phyloP scores from a whole-genome alignment of 2,113 vertebrate genomes.

The Halcyon malimbica region DNA sequence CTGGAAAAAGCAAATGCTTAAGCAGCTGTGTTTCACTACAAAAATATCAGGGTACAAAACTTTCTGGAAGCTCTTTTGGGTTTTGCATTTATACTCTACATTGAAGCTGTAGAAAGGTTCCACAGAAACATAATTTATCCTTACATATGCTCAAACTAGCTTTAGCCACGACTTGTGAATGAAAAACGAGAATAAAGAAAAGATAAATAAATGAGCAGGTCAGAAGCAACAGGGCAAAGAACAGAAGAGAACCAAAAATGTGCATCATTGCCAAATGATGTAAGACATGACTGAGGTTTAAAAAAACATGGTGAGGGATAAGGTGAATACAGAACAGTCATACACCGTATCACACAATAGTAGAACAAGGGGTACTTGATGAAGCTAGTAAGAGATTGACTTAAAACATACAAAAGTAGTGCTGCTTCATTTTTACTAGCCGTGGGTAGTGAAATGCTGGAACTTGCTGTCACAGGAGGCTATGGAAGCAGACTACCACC shows the following conservation, averaged over 20 bases:
- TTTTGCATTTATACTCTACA: not conserved
- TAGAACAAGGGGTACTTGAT: not conserved
- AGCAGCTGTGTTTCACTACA: slow-evolving; percentile 18
- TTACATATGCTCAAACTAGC: not conserved
- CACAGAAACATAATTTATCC: not conserved
- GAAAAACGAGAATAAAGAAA: not conserved
- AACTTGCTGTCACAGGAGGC: not conserved
- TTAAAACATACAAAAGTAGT: not conserved
- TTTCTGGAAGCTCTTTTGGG: not conserved
- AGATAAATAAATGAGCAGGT: not conserved
- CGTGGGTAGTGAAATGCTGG: not conserved
- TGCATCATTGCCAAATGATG: not conserved
- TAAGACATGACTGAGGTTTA: not conserved
- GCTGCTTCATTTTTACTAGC: not conserved
- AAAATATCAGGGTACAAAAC: slow-evolving; percentile 29
- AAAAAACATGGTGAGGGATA: not conserved
- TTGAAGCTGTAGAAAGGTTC: not conserved
- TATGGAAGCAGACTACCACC: not conserved
- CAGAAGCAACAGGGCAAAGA: not conserved
- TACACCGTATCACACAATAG: not conserved
- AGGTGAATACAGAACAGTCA: not conserved
- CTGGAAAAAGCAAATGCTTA: slow-evolving; percentile 54
- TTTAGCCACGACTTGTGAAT: not conserved
- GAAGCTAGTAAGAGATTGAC: not conserved
- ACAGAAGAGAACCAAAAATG: not conserved